A percentile compares a stretch with the other conserved stretches of the same genome.
Evolutionary conservation across 2,888 invertebrate species (phyloP).

Genomic region (Eubasilissa splendida): DNA sequence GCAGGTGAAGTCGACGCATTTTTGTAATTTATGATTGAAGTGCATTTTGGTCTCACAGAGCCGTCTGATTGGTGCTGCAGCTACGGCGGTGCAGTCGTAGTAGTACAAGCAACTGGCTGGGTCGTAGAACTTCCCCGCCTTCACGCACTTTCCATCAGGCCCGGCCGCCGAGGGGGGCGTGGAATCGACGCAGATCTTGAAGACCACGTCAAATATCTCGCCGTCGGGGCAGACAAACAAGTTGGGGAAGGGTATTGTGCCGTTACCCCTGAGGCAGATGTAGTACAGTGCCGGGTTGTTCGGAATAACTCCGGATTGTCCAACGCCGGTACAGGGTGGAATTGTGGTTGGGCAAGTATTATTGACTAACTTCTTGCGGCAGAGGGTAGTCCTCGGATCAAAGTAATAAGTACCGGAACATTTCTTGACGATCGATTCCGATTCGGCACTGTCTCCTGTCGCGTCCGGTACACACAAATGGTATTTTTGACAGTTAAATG

Average conservation of each 20-base stretch:
- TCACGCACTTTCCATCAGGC: not conserved
- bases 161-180: not conserved
- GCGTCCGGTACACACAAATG: slow-evolving; percentile 69
- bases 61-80: not conserved
- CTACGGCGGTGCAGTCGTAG: slow-evolving; percentile 1
- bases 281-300: slow-evolving; percentile 28
- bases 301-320: slow-evolving; percentile 3
- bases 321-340: slow-evolving; percentile 1
- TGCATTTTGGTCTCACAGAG: slow-evolving; percentile 2
- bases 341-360: not conserved
- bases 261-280: slow-evolving; percentile 5
- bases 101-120: not conserved
- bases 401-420: slow-evolving; percentile 69
- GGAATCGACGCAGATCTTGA: slow-evolving; percentile 2
- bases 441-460: slow-evolving; percentile 64
- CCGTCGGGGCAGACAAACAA: slow-evolving; percentile 11
- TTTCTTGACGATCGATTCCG: slow-evolving; percentile 64
- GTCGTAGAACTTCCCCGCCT: slow-evolving; percentile 11
- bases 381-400: slow-evolving; percentile 67
- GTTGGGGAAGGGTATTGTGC: not conserved
- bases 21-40: not conserved
- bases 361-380: slow-evolving; percentile 61
- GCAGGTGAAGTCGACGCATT: not conserved
- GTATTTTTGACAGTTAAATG: slow-evolving; percentile 68
- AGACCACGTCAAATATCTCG: not conserved